phyloP scores from a whole-genome alignment of 2,888 invertebrate species.

The Cataglyphis cursor region DNA sequence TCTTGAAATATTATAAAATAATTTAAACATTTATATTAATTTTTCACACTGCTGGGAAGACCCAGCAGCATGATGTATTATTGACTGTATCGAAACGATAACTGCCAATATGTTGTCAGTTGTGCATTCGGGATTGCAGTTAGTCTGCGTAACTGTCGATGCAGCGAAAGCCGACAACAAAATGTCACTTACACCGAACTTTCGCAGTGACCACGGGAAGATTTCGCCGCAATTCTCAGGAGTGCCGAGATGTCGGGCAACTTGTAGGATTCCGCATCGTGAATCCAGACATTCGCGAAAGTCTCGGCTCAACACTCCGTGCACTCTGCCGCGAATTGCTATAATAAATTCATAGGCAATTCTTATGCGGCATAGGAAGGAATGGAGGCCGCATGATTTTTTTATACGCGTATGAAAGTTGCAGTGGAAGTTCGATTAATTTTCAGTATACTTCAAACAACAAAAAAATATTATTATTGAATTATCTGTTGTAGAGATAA shows the following conservation, averaged over 20 bases:
- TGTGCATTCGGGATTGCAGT: conserved; percentile 32
- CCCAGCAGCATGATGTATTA: conserved; percentile 26
- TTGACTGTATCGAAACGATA: conserved; percentile 11
- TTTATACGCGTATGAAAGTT: conserved; percentile 63
- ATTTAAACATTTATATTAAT: conserved; percentile 33
- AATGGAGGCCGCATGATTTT: conserved; percentile 64
- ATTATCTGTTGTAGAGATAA: neutral
- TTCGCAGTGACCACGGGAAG: conserved; percentile 69
- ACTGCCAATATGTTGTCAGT: conserved; percentile 31
- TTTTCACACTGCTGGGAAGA: neutral
- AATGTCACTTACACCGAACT: conserved; percentile 66
- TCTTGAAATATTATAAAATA: conserved; percentile 1
- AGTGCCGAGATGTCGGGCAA: conserved; percentile 74
- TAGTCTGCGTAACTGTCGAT: conserved; percentile 23
- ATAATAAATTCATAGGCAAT: conserved; percentile 79
- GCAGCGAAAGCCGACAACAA: conserved; percentile 49
- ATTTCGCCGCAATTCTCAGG: conserved; percentile 74
- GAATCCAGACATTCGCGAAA: conserved; percentile 66
- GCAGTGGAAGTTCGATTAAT: conserved; percentile 46
- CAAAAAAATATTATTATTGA: neutral
- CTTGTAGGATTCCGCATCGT: conserved; percentile 78
- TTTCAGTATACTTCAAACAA: neutral
- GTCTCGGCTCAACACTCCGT: conserved; percentile 64
- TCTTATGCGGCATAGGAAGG: conserved; percentile 69
- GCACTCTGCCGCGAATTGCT: conserved; percentile 70